Base-by-base conservation (phyloP, 2,888 invertebrate genomes). In the Acleris holmiana region DNA sequence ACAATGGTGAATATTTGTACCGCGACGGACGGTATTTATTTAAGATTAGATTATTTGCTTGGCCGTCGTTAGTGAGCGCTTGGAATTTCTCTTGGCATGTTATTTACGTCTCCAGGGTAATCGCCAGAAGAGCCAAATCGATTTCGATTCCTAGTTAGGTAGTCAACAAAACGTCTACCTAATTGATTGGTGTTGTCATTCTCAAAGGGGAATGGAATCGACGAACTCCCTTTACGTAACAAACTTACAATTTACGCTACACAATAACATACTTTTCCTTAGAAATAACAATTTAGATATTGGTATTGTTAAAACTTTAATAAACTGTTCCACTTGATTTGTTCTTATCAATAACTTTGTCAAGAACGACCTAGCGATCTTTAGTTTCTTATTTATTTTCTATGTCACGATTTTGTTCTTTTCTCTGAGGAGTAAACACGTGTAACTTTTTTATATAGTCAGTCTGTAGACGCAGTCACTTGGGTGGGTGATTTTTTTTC, bases 1-100 rank as follows among this genome's bases (percentile, higher is more conserved):
- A 57, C 46, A 48, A 62, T 47, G 51, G 44, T 44, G 29, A 58
- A 58, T 58, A 57, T 63, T 63, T 63, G 13, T 17, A 35, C 50
- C 47, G 21, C n/a, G 21, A 25, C 46, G 50, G 51, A 46, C 51
- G 54, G 46, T 35, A 46, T 57, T 62, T 57, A 15, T 18, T 51
- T 35, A 19, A 51, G 51, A 63, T 57, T 51, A 46, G 25, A 47
- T 47, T 57, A 47, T 53, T 63, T 58, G 53, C 63, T 29, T 17
- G 15, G 40, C 19, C 15, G 10, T 40, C 19, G 17, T 50, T 35
- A 35, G 35, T 51, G 25, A 29, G 18, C 25, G 10, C 35, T 50
- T 29, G 8, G n/a, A 35, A 13, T 35, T 13, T 7, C 4, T 19
- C 3, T 18, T 15, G 19, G 40, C 18, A 4, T 40, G 19, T 29